Evolutionary conservation across 1,140 invertebrate species (phyloP).

Genomic region (Anoplolepis gracilipes): DNA sequence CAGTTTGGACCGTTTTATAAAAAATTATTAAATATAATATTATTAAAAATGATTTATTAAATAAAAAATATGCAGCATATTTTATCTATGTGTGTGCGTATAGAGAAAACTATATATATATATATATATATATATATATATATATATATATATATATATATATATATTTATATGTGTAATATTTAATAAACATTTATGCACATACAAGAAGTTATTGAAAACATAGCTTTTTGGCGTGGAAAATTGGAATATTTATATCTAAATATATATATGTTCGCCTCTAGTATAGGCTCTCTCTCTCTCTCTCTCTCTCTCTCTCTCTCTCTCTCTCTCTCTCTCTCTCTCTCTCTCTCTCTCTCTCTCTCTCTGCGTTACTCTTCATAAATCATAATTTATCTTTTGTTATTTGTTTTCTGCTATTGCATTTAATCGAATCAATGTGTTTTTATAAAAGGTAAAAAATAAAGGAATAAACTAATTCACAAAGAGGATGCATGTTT

Average conservation of each 20-base stretch:
- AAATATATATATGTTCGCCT: constrained; percentile 7
- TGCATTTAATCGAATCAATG: constrained; percentile 24
- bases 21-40: constrained; percentile 31
- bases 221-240: constrained; percentile 6
- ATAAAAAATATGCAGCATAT: background rate
- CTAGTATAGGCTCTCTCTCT: no score
- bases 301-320: no score
- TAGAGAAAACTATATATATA: background rate
- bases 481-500: background rate
- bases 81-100: no score
- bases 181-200: constrained; percentile 33
- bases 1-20: background rate
- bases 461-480: background rate
- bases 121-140: background rate
- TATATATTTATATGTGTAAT: background rate
- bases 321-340: no score
- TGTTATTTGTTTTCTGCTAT: background rate
- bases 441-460: background rate
- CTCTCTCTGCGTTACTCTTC: background rate
- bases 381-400: constrained; percentile 32
- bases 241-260: constrained; percentile 39
- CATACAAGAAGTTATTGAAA: constrained; percentile 25
- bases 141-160: background rate
- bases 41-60: no score
- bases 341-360: no score